A percentile compares a stretch with the other conserved stretches of the same genome.
Evolutionary conservation across 2,797 vertebrate species (phyloP).

Genomic region (Cynodonichthys magdalenae): DNA sequence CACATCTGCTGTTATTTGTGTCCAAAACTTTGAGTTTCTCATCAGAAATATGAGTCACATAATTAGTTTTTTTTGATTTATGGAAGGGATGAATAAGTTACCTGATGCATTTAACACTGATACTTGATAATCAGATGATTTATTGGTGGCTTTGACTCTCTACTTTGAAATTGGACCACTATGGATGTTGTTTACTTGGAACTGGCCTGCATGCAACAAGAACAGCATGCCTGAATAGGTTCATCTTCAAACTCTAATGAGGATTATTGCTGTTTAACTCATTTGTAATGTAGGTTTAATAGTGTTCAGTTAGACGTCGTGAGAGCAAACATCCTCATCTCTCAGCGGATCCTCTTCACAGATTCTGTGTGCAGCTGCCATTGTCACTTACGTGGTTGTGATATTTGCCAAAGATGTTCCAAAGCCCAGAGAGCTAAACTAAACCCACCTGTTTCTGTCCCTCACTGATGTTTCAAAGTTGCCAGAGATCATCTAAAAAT

Average conservation of each 20-base stretch:
- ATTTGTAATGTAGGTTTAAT: background rate
- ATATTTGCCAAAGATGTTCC: constrained; percentile 66
- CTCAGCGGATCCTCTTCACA: constrained; percentile 32
- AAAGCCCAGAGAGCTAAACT: constrained; percentile 53
- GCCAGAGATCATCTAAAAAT: constrained; percentile 66
- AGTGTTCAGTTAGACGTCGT: constrained; percentile 1
- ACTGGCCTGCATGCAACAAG: constrained; percentile 27
- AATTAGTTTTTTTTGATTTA: constrained; percentile 18
- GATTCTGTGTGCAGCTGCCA: constrained; percentile 57
- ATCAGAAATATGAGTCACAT: constrained; percentile 21
- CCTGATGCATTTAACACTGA: constrained; percentile 18
- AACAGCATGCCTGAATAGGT: constrained; percentile 35
- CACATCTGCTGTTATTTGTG: background rate
- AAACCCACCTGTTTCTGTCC: constrained; percentile 71
- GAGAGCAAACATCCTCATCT: constrained; percentile 18
- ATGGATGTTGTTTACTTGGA: constrained; percentile 28
- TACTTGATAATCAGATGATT: constrained; percentile 40
- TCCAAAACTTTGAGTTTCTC: background rate
- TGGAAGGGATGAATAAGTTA: constrained; percentile 14
- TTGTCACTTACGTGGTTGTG: constrained; percentile 63
- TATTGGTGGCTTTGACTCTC: constrained; percentile 38
- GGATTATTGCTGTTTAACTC: background rate
- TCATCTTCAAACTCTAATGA: background rate
- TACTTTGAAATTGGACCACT: constrained; percentile 47
- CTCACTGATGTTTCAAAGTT: constrained; percentile 57